A percentile compares a stretch with the other conserved stretches of the same genome.
Evolutionary conservation across 2,888 invertebrate genomes (phyloP).

Genomic region (Perizoma affinitatum): DNA sequence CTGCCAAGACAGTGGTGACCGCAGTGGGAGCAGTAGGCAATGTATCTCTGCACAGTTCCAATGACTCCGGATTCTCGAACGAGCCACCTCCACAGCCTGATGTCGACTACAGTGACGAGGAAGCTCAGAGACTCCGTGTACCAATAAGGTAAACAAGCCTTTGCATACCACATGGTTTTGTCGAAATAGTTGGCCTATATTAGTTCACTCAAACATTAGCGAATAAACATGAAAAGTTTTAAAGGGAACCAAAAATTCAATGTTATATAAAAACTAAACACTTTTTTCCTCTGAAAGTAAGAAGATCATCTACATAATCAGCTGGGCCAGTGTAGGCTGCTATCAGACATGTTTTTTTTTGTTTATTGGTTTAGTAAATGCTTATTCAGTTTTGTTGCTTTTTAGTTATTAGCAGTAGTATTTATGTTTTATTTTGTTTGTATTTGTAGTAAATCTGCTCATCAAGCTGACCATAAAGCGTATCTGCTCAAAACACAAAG

Average conservation of each 20-base stretch:
- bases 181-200: conserved; percentile 7
- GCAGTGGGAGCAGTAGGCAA: conserved; percentile 86
- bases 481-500: conserved; percentile 80
- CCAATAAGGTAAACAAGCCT: conserved; percentile 83
- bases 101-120: conserved; percentile 95
- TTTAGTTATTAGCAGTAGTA: conserved; percentile 52
- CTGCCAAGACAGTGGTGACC: conserved; percentile 75
- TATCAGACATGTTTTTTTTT: conserved; percentile 10
- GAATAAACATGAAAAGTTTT: too few relatives aligned
- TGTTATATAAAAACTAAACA: too few relatives aligned
- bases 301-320: too few relatives aligned
- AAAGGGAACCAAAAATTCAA: too few relatives aligned
- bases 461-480: conserved; percentile 66
- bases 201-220: too few relatives aligned
- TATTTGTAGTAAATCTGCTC: conserved; percentile 76
- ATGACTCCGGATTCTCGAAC: conserved; percentile 96
- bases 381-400: conserved; percentile 55
- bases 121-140: conserved; percentile 86
- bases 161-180: too few relatives aligned
- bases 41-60: conserved; percentile 94
- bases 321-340: conserved; percentile 1
- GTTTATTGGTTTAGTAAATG: conserved; percentile 28
- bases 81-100: conserved; percentile 95
- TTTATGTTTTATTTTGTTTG: conserved; percentile 56
- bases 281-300: too few relatives aligned